phyloP scores from a whole-genome alignment of 2,888 invertebrate genomes.

The Ectobius pallidus region DNA sequence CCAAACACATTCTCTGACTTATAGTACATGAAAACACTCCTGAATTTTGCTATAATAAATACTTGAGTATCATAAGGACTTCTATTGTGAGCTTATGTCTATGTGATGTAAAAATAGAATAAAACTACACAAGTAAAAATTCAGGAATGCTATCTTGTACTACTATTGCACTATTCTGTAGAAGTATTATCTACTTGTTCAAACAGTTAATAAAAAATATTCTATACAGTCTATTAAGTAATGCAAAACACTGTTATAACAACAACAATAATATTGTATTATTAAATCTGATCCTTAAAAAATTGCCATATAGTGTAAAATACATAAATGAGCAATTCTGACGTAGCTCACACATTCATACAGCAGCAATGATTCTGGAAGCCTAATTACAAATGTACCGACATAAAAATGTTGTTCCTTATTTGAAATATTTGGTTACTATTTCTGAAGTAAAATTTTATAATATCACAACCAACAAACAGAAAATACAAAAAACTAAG shows the following conservation, averaged over 20 bases:
- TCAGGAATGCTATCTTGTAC: no score
- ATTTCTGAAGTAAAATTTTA: not conserved
- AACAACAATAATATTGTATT: conserved; percentile 10
- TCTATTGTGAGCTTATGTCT: no score
- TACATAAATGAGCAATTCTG: not conserved
- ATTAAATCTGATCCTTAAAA: not conserved
- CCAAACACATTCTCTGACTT: no score
- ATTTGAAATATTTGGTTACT: not conserved
- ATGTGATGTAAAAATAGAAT: no score
- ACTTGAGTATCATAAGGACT: no score
- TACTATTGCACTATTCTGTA: not conserved
- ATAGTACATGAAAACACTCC: no score
- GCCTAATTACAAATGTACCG: not conserved
- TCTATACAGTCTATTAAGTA: conserved; percentile 12
- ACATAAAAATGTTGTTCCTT: not conserved
- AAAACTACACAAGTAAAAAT: no score
- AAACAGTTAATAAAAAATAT: not conserved
- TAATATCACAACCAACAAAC: not conserved
- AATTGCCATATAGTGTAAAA: conserved; percentile 11
- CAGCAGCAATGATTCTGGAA: not conserved
- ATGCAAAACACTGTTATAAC: conserved; percentile 1
- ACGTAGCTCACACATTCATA: conserved; percentile 6
- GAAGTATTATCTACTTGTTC: not conserved
- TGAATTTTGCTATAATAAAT: no score
- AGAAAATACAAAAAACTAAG: not conserved